Evolutionary conservation across 1,140 invertebrate species (phyloP), one percentile per base, ranked within the genome.

Genomic region (Heliothis subflexa): DNA sequence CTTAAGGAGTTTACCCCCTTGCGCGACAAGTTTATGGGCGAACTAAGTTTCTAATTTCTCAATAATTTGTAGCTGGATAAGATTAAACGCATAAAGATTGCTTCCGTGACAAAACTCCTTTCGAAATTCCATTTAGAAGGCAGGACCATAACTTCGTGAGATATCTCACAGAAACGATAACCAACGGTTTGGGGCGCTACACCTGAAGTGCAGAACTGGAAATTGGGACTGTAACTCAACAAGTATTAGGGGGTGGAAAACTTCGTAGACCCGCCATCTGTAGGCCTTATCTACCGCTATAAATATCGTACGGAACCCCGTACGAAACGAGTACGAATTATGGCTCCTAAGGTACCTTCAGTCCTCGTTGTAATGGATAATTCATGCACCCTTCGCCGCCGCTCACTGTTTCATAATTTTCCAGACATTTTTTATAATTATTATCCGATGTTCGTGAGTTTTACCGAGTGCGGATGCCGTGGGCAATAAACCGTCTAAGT

Each of bases 151-250:
- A 75, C 21, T 75, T 62, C 52, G 57, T 64, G 9, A 40, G 49
- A 64, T 75, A 75, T 75, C 47, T 75, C 10, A 70, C 9, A 62
- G 59, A 70, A 70, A 84, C 89, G 80, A 89, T 91, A 86, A 81
- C 78, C 33, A 82, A 85, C 80, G 83, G 83, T 84, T 81, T 57
- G 82, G 82, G 83, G 80, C 79, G 72, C 80, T 82, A 84, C 87
- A 94, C 91, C 91, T 93, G 89, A 89, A 91, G 88, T 90, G 89
- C 84, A 84, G 84, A 88, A 87, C 86, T 90, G 88, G 87, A 93
- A 94, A 94, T 94, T 94, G 91, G 90, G 91, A 88, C 91, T 89
- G 91, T 94, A 93, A 93, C 88, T 94, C 91, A 94, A 92, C 91
- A 88, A 93, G 91, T 93, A 93, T 93, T 91, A 93, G 89, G 83